Evolutionary conservation across 2,888 invertebrate genomes (phyloP), one percentile per base, ranked within the genome.

Genomic region (Noctua janthina): DNA sequence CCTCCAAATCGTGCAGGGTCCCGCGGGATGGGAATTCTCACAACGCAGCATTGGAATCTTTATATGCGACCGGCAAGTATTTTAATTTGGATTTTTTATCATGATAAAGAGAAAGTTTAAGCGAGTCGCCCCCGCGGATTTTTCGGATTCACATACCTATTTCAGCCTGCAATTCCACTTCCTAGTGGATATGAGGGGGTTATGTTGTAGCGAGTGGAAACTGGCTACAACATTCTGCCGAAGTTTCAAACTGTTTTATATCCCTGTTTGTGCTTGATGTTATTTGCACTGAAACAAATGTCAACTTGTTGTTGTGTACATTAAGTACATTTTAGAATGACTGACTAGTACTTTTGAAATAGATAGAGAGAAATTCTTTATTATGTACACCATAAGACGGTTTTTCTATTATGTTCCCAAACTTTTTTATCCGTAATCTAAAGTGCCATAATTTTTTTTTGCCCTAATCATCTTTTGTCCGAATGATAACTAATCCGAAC

Each of bases 1-100:
- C 54, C 2, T 39, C n/a, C 15, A 74, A 84, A 74, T 73, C 64
- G 79, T 74, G 49, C 64, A 79, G 39, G 59, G 51, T 39, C n/a
- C 20, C 15, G 43, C 7, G 56, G n/a, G n/a, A n/a, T 46, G 23
- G 8, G 56, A 73, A 79, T 79, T 66, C 43, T 56, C 20, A 59
- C 29, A 39, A 43, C 23, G 39, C 35, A 56, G 56, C 29, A 51
- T 69, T 59, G 73, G 51, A 77, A 83, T 78, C 35, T n/a, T 49
- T 66, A 15, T n/a, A 66, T 39, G 15, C 39, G 39, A 35, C 20
- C 20, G 43, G 35, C 35, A 69, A 73, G 64, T 84, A 84, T 84
- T 82, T 82, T 46, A 64, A 62, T 79, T 82, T 29, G 51, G 43
- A 20, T 10, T 39, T 64, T 72, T 74, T 49, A 54, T 20, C 54